phyloP scores from a whole-genome alignment of 1,140 invertebrate species.

The Pogonomyrmex barbatus region DNA sequence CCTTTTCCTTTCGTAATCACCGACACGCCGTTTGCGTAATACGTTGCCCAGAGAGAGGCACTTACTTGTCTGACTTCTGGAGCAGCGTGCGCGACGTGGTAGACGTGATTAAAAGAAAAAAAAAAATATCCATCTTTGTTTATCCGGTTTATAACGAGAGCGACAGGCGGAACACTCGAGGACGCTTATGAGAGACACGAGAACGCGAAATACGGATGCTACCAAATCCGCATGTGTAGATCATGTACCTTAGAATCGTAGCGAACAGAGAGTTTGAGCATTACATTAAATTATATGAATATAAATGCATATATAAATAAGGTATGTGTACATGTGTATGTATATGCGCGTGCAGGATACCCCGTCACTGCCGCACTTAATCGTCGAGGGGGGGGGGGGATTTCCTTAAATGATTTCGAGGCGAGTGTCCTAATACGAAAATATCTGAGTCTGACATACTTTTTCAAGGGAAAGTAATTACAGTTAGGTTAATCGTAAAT shows the following conservation, averaged over 20 bases:
- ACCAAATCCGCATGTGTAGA: slow-evolving; percentile 68
- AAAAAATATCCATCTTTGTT: slow-evolving; percentile 12
- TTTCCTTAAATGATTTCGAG: neutral
- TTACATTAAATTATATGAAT: slow-evolving; percentile 61
- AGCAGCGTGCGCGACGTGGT: no score
- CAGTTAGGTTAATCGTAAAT: neutral
- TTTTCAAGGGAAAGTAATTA: neutral
- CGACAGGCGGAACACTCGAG: slow-evolving; percentile 22
- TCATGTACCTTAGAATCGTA: slow-evolving; percentile 69
- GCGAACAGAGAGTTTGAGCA: slow-evolving; percentile 68
- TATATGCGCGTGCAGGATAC: neutral
- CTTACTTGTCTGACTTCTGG: neutral
- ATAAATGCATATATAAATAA: slow-evolving; percentile 67
- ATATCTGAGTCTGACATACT: neutral
- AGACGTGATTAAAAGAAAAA: neutral
- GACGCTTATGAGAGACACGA: slow-evolving; percentile 32
- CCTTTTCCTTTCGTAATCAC: neutral
- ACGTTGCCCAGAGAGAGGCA: neutral
- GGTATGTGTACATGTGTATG: slow-evolving; percentile 38
- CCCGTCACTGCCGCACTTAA: neutral
- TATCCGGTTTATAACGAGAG: neutral
- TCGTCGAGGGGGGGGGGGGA: no score
- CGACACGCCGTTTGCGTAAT: neutral
- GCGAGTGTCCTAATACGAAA: neutral
- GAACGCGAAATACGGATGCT: slow-evolving; percentile 54